Percentiles rank a stretch among this genome's conserved stretches.
phyloP scores from a whole-genome alignment of 1,140 invertebrate genomes.

The Chlorops oryzae region DNA sequence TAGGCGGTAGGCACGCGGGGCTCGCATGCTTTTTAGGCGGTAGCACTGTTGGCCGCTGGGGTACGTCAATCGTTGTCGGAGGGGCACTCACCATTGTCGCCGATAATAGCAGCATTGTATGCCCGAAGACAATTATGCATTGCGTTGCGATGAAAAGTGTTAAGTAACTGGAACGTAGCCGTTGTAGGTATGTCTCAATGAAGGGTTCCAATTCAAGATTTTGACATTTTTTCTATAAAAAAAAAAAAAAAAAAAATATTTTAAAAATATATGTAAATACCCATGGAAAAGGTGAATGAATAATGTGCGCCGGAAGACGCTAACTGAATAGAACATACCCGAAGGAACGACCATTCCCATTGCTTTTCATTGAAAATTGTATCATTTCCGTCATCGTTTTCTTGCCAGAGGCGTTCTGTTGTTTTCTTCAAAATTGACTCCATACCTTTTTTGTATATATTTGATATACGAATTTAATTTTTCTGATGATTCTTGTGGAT shows the following conservation, averaged over 20 bases:
- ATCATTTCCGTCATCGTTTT: conserved; percentile 7
- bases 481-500: too few relatives aligned
- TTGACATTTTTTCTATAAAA: conserved; percentile 61
- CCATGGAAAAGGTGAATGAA: conserved; percentile 2
- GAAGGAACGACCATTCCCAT: conserved; percentile 57
- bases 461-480: too few relatives aligned
- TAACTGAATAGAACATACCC: conserved; percentile 49
- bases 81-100: conserved; percentile 50
- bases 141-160: conserved; percentile 68
- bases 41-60: too few relatives aligned
- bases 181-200: conserved; percentile 66
- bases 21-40: too few relatives aligned
- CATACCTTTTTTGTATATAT: too few relatives aligned
- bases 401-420: neutral
- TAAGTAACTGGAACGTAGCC: conserved; percentile 69
- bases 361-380: conserved; percentile 42
- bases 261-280: conserved; percentile 5
- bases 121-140: conserved; percentile 56
- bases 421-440: neutral
- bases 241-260: conserved; percentile 1
- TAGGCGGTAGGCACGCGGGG: too few relatives aligned
- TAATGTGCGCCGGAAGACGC: neutral
- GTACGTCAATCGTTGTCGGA: conserved; percentile 1
- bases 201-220: conserved; percentile 66
- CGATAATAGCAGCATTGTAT: conserved; percentile 55